A percentile compares a stretch with the other conserved stretches of the same genome.
Conservation (phyloP, 2,888 invertebrate genomes). For the Automeris io region DNA sequence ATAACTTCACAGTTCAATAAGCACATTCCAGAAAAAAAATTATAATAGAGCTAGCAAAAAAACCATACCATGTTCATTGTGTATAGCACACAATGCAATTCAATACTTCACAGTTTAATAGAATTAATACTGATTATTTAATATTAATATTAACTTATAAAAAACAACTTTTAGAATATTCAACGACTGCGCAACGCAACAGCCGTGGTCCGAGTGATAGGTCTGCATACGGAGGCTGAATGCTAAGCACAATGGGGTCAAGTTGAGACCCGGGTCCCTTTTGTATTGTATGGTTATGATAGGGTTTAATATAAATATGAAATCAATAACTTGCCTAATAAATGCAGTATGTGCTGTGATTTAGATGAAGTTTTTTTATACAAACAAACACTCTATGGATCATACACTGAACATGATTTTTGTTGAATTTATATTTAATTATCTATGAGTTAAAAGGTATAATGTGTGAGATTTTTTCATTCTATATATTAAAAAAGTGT, state of each 20-base stretch:
- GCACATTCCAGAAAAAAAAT: conserved; percentile 41
- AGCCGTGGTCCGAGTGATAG: conserved; percentile 57
- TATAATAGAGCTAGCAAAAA: conserved; percentile 46
- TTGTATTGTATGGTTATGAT: conserved; percentile 45
- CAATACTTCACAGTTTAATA: conserved; percentile 45
- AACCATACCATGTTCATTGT: conserved; percentile 74
- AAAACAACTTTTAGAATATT: conserved; percentile 37
- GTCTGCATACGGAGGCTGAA: conserved; percentile 42
- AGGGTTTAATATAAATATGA: conserved; percentile 49
- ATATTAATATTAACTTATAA: conserved; percentile 37
- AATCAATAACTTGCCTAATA: conserved; percentile 54
- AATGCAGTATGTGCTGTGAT: too few species aligned
- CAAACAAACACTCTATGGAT: too few species aligned
- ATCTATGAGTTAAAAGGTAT: too few species aligned
- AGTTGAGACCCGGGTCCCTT: conserved; percentile 48
- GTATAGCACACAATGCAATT: conserved; percentile 53
- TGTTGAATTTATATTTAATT: too few species aligned
- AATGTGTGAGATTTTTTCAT: too few species aligned
- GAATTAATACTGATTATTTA: conserved; percentile 46
- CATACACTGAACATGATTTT: too few species aligned
- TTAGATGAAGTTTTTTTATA: too few species aligned
- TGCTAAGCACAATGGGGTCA: conserved; percentile 54
- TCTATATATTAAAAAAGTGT: too few species aligned
- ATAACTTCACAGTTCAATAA: conserved; percentile 69
- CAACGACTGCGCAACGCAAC: conserved; percentile 58